Evolutionary conservation across 2,888 invertebrate species (phyloP).

Genomic region (Rhyacophila evoluta): DNA sequence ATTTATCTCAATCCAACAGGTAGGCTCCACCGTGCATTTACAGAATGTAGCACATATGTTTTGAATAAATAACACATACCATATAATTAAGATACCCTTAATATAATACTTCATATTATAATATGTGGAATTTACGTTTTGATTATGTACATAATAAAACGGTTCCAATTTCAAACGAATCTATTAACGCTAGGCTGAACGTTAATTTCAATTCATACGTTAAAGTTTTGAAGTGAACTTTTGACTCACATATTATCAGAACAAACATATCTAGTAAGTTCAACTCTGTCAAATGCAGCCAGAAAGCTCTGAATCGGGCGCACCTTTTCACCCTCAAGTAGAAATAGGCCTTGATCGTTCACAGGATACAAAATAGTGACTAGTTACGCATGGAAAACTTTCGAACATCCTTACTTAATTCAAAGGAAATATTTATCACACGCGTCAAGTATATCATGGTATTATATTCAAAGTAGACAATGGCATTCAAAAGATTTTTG

Average conservation of each 20-base stretch:
- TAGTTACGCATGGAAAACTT: constrained; percentile 36
- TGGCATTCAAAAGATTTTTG: not conserved
- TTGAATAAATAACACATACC: too few species aligned
- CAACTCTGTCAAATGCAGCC: not conserved
- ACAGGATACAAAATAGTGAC: constrained; percentile 15
- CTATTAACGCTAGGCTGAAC: too few species aligned
- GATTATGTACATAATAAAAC: too few species aligned
- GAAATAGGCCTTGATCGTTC: not conserved
- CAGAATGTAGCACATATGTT: too few species aligned
- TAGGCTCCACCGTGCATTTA: too few species aligned
- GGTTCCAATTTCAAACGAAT: too few species aligned
- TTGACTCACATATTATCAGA: not conserved
- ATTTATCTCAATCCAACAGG: too few species aligned
- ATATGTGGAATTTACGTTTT: too few species aligned
- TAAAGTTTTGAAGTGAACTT: too few species aligned
- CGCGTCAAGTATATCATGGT: not conserved
- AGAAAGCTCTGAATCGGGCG: not conserved
- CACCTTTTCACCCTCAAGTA: not conserved
- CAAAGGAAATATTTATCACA: constrained; percentile 38
- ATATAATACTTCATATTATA: too few species aligned
- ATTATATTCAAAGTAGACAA: constrained; percentile 17
- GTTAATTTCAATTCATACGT: too few species aligned
- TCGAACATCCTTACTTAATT: constrained; percentile 16
- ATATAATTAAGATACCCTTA: too few species aligned
- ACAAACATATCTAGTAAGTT: not conserved